Conservation (phyloP, 2,113 vertebrate species). For the Larimichthys crocea region DNA sequence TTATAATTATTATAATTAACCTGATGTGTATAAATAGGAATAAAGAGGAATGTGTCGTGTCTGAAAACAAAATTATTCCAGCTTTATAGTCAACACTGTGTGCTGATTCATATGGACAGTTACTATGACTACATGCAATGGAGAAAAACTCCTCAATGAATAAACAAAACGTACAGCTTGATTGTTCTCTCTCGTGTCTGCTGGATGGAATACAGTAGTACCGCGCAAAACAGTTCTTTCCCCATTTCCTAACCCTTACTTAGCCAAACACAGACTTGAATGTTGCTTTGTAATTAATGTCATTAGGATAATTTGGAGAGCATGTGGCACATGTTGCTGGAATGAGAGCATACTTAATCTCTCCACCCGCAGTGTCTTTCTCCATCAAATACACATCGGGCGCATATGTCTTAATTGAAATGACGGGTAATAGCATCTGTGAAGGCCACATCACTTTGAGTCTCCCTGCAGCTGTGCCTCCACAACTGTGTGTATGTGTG, state of each 20-base stretch:
- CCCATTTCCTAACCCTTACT: constrained; percentile 64
- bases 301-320: constrained; percentile 74
- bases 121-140: not conserved
- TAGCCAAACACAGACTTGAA: constrained; percentile 69
- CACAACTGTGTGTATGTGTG: constrained; percentile 36
- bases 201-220: constrained; percentile 10
- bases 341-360: constrained; percentile 74
- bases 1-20: no score
- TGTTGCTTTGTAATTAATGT: constrained; percentile 74
- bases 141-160: not conserved
- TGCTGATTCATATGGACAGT: not conserved
- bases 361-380: constrained; percentile 68
- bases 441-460: constrained; percentile 70
- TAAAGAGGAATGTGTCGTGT: no score
- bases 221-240: constrained; percentile 49
- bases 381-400: constrained; percentile 64
- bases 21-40: no score
- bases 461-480: constrained; percentile 71
- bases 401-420: constrained; percentile 79
- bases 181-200: not conserved
- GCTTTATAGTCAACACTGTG: no score
- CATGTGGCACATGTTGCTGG: constrained; percentile 66
- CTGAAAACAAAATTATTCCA: no score
- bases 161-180: not conserved
- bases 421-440: constrained; percentile 71